Base-by-base conservation (phyloP, 2,113 vertebrate species). In the Naja naja region DNA sequence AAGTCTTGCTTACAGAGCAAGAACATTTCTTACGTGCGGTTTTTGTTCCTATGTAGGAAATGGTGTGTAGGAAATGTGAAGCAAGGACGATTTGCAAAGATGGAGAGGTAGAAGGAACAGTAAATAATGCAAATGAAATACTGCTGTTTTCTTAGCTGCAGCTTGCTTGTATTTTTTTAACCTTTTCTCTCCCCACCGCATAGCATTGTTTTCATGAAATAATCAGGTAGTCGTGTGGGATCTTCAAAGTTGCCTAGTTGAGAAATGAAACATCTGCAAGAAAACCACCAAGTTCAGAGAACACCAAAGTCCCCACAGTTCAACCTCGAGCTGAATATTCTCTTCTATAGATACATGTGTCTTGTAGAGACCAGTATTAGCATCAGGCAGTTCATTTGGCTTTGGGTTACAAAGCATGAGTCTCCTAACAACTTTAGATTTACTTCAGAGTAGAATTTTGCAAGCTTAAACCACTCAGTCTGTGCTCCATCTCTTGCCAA, bases 401-500 rank as follows among this genome's bases (percentile, higher is more conserved):
- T 81, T 81, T 23, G 74, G 74, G 34, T 43, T 43, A 22, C 74
- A 22, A 43, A 81, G 34, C 34, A 20, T 8, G 74, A 22, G n/a
- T 81, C 47, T 81, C 47, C 18, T 20, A 34, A 34, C 1, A 6
- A 8, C 16, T 39, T 39, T 7, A 81, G 34, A 81, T 39, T 81
- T 81, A 18, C n/a, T 88, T 88, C 86, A 88, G n/a, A 18, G 11
- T 56, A 2, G 89, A 87, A 86, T 54, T 85, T 39, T 14, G 12
- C 34, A 34, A 10, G 3, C 14, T 4, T 20, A 60, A 54, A 20
- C 14, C 23, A 22, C 43, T 56, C 22, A 47, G 43, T 16, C 39
- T 14, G 8, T n/a, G 92, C 89, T 98, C 97, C 54, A 96, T 56
- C 89, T 97, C 97, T 30, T 98, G 96, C 96, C 95, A 93, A 47